Evolutionary conservation across 2,797 vertebrate genomes (phyloP).

Genomic region (Artibeus jamaicensis): DNA sequence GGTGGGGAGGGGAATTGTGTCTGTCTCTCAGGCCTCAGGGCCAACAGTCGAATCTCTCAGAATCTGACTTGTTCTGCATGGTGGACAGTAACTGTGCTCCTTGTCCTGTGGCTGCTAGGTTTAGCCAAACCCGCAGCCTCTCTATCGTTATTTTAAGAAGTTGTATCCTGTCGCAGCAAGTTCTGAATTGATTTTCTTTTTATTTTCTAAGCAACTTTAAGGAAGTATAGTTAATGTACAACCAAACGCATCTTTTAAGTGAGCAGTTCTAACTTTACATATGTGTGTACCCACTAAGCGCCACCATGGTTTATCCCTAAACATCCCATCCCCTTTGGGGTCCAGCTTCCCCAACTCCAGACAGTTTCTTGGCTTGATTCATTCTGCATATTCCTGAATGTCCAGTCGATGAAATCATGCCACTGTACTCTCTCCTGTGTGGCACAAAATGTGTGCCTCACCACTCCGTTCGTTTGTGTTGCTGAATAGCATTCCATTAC

Average conservation of each 20-base stretch:
- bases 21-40: not conserved
- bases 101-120: not conserved
- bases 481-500: not conserved
- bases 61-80: not conserved
- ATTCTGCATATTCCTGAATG: not conserved
- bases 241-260: not conserved
- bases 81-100: not conserved
- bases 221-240: not conserved
- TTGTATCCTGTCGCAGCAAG: not conserved
- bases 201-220: not conserved
- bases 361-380: not conserved
- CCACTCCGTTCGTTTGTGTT: not conserved
- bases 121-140: not conserved
- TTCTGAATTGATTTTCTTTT: conserved; percentile 13
- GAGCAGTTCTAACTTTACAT: not conserved
- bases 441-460: not conserved
- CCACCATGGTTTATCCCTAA: not conserved
- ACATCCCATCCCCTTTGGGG: not conserved
- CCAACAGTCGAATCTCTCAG: not conserved
- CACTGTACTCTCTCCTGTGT: not conserved
- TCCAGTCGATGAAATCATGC: not conserved
- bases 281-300: not conserved
- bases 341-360: too few relatives aligned
- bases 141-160: not conserved
- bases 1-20: accelerated